Evolutionary conservation across 1,140 invertebrate species (phyloP), one percentile per base, ranked within the genome.

Genomic region (Platyura marginata): DNA sequence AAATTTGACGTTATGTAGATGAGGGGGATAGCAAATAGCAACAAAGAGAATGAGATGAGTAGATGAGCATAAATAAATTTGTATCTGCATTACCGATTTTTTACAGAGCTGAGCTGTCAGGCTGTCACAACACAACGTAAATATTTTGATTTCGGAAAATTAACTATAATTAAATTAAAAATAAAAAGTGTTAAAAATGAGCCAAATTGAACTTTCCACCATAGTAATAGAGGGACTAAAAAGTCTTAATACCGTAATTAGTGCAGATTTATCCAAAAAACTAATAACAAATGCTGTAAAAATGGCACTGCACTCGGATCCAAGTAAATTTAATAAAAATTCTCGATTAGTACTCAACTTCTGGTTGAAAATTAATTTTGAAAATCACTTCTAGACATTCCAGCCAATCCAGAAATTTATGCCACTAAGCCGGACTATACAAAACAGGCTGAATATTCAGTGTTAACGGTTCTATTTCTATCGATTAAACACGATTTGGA

Each of bases 391-490:
- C 5, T 21, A 61, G 59, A 49, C 38, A 53, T 61, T 42, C 54
- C 58, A 10, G 50, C 54, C 16, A 55, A 54, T 9, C 57, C 59
- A 6, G 59, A 61, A 46, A 50, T 61, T 15, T 61, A 61, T 39
- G 58, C 56, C 3, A 45, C 42, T 3, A 55, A 57, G 16, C 54
- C 54, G 5, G 51, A 47, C 21, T 51, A 52, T 20, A 51, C 54
- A 4, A 61, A 61, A 35, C 58, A 59, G 33, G 59, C 57, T 36
- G 59, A 61, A 47, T 61, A 57, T 37, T 51, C 54, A 1, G 51
- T 61, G 3, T 56, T 55, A n/a, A 48, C 53, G 0, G 46, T 61
- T 8, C 52, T 52, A 19, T 47, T 51, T 2, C 18, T 59, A 32
- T 54, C 54, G n/a, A 58, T 53, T 21, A 61, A 61, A 37, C 48